phyloP scores from a whole-genome alignment of 2,113 vertebrate genomes.

The Burhinus oedicnemus region DNA sequence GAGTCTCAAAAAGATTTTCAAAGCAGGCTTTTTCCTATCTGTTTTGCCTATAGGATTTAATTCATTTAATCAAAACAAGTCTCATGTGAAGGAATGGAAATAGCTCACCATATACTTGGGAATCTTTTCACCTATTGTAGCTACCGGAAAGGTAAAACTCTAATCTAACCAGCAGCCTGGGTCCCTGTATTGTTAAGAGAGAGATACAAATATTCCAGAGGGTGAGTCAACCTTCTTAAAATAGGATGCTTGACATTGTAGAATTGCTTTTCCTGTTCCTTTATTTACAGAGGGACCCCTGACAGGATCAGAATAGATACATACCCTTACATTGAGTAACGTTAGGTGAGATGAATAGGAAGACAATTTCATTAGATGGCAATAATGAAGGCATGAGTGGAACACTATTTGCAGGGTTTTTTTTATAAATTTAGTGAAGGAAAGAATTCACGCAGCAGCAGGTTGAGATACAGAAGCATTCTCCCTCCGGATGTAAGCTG shows the following conservation, averaged over 20 bases:
- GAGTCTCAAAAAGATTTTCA: not conserved
- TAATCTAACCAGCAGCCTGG: not conserved
- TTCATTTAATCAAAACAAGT: not conserved
- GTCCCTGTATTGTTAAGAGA: not conserved
- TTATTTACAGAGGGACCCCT: not conserved
- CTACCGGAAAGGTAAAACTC: not conserved
- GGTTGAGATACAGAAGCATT: not conserved
- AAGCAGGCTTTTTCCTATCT: not conserved
- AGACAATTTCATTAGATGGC: not conserved
- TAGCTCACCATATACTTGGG: not conserved
- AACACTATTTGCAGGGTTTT: not conserved
- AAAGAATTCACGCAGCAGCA: not conserved
- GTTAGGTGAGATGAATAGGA: not conserved
- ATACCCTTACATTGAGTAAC: not conserved
- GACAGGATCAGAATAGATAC: not conserved
- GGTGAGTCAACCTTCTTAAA: slow-evolving; percentile 4
- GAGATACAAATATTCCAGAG: not conserved
- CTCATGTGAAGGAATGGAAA: not conserved
- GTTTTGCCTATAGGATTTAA: not conserved
- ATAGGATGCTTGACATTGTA: not conserved
- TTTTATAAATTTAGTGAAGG: not conserved
- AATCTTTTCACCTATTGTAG: not conserved
- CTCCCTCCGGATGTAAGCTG: not conserved
- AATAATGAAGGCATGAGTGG: not conserved
- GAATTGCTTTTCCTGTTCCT: not conserved